These are phyloP conservation scores for Podarcis lilfordi DNA, from an alignment of 2,797 vertebrate species.

Conservation along the genomic window DNA sequence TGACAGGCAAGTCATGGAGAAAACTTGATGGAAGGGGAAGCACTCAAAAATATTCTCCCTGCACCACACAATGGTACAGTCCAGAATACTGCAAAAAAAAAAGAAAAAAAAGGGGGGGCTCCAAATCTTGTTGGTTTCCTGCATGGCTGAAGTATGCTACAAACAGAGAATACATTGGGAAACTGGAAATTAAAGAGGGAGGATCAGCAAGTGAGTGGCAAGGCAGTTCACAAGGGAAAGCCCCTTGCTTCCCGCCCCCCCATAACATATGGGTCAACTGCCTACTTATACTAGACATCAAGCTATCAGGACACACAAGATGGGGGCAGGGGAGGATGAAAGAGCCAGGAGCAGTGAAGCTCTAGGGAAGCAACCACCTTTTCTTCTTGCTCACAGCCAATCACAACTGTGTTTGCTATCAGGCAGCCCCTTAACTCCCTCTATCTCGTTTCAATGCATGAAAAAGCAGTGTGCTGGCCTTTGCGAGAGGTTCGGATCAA, in stretches of 20 bases:
- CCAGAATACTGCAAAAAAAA: neutral
- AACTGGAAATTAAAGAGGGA: neutral
- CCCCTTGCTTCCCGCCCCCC: neutral
- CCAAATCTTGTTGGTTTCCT: neutral
- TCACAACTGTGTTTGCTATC: slow-evolving; percentile 25
- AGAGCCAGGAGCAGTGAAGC: neutral
- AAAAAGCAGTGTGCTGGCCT: neutral
- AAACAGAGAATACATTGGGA: neutral
- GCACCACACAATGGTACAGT: neutral
- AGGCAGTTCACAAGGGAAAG: neutral
- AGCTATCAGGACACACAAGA: neutral
- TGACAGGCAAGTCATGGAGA: neutral
- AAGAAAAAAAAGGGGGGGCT: neutral
- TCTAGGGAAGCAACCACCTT: slow-evolving; percentile 2
- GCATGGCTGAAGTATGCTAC: neutral
- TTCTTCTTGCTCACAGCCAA: slow-evolving; percentile 23
- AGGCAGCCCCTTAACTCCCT: neutral
- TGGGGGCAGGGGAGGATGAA: neutral
- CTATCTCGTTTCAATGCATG: neutral
- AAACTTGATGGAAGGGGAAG: neutral
- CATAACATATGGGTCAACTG: neutral
- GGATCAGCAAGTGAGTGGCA: neutral
- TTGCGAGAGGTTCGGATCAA: neutral
- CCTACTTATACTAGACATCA: neutral
- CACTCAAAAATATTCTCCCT: neutral